These are phyloP conservation scores for Pantala flavescens DNA, from an alignment of 1,140 invertebrate genomes.

Conservation along the genomic window DNA sequence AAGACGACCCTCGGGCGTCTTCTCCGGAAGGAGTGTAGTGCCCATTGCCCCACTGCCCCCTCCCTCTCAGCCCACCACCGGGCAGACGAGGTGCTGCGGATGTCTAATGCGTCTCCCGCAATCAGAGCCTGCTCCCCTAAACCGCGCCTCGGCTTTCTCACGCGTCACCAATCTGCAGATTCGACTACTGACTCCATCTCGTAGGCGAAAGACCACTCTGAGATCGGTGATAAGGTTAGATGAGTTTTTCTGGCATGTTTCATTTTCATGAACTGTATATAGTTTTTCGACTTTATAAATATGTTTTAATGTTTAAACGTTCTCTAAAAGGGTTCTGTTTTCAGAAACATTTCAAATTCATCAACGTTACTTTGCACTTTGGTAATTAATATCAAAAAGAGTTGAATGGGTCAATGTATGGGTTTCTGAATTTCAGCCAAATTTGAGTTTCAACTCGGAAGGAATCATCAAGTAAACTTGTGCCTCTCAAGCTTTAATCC, in stretches of 20 bases:
- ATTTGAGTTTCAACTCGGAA: no score
- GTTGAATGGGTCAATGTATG: no score
- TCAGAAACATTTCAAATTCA: no score
- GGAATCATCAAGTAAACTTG: no score
- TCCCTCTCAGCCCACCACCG: constrained; percentile 2
- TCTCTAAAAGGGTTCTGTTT: no score
- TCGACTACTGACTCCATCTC: constrained; percentile 36
- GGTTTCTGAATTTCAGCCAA: constrained; percentile 11
- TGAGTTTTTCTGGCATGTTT: no score
- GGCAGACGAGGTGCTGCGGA: constrained; percentile 16
- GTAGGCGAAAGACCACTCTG: constrained; percentile 35
- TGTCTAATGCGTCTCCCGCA: constrained; percentile 25
- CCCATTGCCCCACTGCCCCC: constrained; percentile 1
- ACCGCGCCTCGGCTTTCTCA: constrained; percentile 17
- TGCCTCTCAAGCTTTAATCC: no score
- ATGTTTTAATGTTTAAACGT: no score
- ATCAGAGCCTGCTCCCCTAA: constrained; percentile 30
- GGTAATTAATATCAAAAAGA: no score
- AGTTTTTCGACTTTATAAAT: no score
- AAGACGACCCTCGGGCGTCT: not conserved
- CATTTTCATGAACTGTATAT: no score
- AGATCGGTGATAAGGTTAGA: constrained; percentile 50
- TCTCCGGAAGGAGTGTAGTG: not conserved
- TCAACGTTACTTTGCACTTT: no score
- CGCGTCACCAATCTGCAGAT: constrained; percentile 40